Base-by-base conservation (phyloP, 1,140 invertebrate species). In the Drosophila lacertosa region DNA sequence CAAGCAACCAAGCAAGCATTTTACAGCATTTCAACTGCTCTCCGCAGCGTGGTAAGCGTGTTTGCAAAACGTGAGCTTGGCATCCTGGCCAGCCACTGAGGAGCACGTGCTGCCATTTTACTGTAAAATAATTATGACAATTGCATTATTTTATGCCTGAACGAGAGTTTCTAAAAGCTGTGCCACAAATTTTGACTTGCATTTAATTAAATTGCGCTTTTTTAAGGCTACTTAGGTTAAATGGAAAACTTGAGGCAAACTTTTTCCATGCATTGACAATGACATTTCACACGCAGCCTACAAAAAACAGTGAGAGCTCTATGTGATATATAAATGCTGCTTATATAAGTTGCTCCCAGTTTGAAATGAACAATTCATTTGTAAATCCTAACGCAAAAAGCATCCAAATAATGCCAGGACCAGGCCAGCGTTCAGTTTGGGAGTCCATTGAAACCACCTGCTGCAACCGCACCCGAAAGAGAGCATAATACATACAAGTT, bases 131-230 rank as follows among this genome's bases (percentile, higher is more conserved):
- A 81, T 84, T 84, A 84, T 44, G 75, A 65, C 76, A 84, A 84
- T 84, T 84, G 81, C 73, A 84, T 84, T 75, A 81, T 66, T 75
- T 71, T 47, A 66, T 66, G 76, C 35, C 40, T 42, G 40, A 65
- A 77, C 63, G 40, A 10, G 18, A n/a, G n/a, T n/a, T 32, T 10
- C 13, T 50, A 53, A 40, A 39, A 32, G 22, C 33, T 83, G 20
- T 48, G 33, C 32, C 44, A 40, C 6, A 60, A 55, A 51, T 86
- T 66, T 63, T 60, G 69, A 71, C 68, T 74, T 86, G 64, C 45
- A 74, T 77, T 86, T 86, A 86, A 86, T 86, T 86, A 86, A 86
- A 86, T 77, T 81, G 37, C 50, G 33, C 16, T 58, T 84, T 84
- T 69, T 86, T 70, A 77, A 81, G 64, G 74, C 77, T 86, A 74